Base-by-base conservation (phyloP, 2,888 invertebrate species). In the Phortica magna region DNA sequence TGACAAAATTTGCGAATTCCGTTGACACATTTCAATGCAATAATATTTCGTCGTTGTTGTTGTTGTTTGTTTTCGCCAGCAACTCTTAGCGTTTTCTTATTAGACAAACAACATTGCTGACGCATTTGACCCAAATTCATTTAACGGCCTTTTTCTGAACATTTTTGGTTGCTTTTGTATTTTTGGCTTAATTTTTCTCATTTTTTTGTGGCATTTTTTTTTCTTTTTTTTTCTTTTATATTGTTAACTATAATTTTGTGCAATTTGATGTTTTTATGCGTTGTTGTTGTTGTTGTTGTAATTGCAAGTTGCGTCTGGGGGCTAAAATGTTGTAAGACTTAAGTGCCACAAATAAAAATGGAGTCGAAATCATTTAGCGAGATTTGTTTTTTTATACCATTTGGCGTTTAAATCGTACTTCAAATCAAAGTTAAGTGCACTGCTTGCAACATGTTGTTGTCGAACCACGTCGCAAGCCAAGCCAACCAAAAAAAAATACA, bases 351-450 rank as follows among this genome's bases (percentile, higher is more conserved):
- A 42, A 42, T 67, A 41, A 41, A 31, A 39, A 39, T 61, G 7
- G 17, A 31, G 31, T 9, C 48, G 48, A 48, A 48, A 48, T 48
- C 14, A 48, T 39, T 68, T 68, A n/a, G 68, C n/a, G 14, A 41
- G 68, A 7, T 68, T 68, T 42, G n/a, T 68, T 59, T 59, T 19
- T 22, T 53, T 48, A 42, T 55, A 79, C 78, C 80, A 81, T 81
- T 79, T 70, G 19, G 55, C 57, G 65, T 72, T 80, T 79, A 79
- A 80, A 80, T 80, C 79, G 87, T 84, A 83, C 82, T 88, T 83
- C 76, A 79, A 83, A 76, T 84, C 88, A 88, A 88, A 87, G 87
- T 89, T 86, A 87, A 87, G 87, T 88, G 87, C 87, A 83, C 77
- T 80, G 82, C 73, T 78, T 55, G 72, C 76, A 53, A 61, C 31